Evolutionary conservation across 1,140 invertebrate genomes (phyloP).

Genomic region (Tetramorium simillimum): DNA sequence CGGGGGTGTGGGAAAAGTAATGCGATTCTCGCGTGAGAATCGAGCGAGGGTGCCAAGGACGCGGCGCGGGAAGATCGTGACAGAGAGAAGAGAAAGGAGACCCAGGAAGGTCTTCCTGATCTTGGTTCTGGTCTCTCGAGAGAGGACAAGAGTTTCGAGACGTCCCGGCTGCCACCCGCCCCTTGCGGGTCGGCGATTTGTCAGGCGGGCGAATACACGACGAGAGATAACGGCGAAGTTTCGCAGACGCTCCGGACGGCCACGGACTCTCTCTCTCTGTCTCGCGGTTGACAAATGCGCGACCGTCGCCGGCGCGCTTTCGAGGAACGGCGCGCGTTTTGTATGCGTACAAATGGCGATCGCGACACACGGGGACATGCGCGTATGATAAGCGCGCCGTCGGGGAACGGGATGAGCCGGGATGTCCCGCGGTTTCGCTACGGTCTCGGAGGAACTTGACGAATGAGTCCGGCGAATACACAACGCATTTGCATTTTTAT

Average conservation of each 20-base stretch:
- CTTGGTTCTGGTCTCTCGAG: slow-evolving; percentile 26
- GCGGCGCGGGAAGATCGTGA: slow-evolving; percentile 3
- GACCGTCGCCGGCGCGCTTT: slow-evolving; percentile 26
- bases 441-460: background rate
- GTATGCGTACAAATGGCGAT: slow-evolving; percentile 65
- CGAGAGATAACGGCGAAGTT: slow-evolving; percentile 74
- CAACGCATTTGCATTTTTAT: background rate
- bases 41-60: slow-evolving; percentile 53
- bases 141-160: slow-evolving; percentile 55
- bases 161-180: background rate
- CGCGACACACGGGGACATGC: slow-evolving; percentile 1
- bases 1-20: slow-evolving; percentile 62
- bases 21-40: slow-evolving; percentile 71
- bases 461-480: background rate
- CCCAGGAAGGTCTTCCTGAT: background rate
- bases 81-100: background rate
- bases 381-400: slow-evolving; percentile 51
- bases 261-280: slow-evolving; percentile 41
- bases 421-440: background rate
- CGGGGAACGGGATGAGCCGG: slow-evolving; percentile 22
- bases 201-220: slow-evolving; percentile 67
- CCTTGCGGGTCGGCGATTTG: slow-evolving; percentile 70
- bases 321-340: slow-evolving; percentile 55
- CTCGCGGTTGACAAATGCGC: slow-evolving; percentile 66
- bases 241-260: slow-evolving; percentile 64